Percentiles rank a stretch among this genome's conserved stretches.
Evolutionary conservation across 1,140 invertebrate genomes (phyloP).

Genomic region (Forficula auricularia): DNA sequence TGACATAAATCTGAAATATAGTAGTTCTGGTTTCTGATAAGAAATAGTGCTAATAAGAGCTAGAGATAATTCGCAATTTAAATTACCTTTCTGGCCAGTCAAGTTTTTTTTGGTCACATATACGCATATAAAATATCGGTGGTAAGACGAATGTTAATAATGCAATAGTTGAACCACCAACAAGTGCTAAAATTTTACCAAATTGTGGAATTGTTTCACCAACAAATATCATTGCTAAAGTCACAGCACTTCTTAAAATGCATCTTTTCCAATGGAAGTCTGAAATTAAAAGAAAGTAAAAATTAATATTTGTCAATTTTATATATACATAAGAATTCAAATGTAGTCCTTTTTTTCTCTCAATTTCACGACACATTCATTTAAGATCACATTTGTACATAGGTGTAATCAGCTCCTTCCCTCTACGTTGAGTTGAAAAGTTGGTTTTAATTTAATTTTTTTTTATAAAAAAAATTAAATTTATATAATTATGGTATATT

Average conservation of each 20-base stretch:
- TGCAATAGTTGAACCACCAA: constrained; percentile 51
- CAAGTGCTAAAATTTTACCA: constrained; percentile 46
- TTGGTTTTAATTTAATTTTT: no score
- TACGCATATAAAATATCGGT: constrained; percentile 43
- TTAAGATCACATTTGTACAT: no score
- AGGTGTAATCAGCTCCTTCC: no score
- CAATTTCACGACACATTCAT: no score
- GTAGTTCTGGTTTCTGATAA: background rate
- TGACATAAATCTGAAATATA: no score
- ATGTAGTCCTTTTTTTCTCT: no score
- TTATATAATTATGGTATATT: no score
- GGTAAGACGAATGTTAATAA: constrained; percentile 49
- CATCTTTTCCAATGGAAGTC: constrained; percentile 45
- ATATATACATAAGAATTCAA: background rate
- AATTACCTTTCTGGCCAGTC: constrained; percentile 23
- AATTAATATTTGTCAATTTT: constrained; percentile 7
- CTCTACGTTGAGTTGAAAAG: no score
- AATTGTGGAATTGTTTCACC: constrained; percentile 49
- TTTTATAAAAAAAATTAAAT: no score
- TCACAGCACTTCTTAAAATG: constrained; percentile 34
- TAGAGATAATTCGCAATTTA: background rate
- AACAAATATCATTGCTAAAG: constrained; percentile 39
- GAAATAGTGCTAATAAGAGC: background rate
- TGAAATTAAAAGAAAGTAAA: constrained; percentile 22
- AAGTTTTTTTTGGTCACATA: constrained; percentile 25